phyloP scores from a whole-genome alignment of 2,888 invertebrate genomes.

The Gastrophysa polygoni region DNA sequence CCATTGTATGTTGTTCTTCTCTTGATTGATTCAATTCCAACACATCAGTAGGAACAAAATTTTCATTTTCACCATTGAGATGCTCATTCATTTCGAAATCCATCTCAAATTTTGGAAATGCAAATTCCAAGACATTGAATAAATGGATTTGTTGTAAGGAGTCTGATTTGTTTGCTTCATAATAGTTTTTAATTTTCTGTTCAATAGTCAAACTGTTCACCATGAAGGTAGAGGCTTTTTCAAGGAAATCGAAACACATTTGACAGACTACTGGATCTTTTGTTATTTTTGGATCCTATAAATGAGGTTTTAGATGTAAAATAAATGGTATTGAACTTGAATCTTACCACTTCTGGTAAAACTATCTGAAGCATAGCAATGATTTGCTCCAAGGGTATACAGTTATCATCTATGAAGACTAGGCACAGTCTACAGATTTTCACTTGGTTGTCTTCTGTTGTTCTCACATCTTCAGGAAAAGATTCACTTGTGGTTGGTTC shows the following conservation, averaged over 20 bases:
- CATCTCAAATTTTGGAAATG: slow-evolving; percentile 38
- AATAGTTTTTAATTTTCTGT: slow-evolving; percentile 36
- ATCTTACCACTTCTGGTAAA: slow-evolving; percentile 35
- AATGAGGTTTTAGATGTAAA: background rate
- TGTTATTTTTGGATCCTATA: slow-evolving; percentile 34
- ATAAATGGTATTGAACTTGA: background rate
- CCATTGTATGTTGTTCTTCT: slow-evolving; percentile 3
- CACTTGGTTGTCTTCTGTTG: slow-evolving; percentile 23
- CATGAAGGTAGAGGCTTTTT: slow-evolving; percentile 34
- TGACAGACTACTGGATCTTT: slow-evolving; percentile 35
- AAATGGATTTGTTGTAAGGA: slow-evolving; percentile 28
- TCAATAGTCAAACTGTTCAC: slow-evolving; percentile 34
- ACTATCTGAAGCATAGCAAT: slow-evolving; percentile 37
- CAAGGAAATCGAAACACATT: slow-evolving; percentile 30
- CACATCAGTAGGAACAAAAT: slow-evolving; percentile 23
- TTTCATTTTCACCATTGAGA: slow-evolving; percentile 12
- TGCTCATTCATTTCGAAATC: slow-evolving; percentile 22
- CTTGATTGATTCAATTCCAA: slow-evolving; percentile 20
- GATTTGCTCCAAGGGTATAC: slow-evolving; percentile 26
- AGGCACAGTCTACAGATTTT: slow-evolving; percentile 37
- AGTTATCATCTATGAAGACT: slow-evolving; percentile 33
- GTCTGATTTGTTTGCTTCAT: slow-evolving; percentile 24
- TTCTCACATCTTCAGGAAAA: slow-evolving; percentile 1
- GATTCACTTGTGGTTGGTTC: slow-evolving; percentile 21
- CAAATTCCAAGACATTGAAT: slow-evolving; percentile 35